These are phyloP conservation scores for Lithophane leautieri DNA, from an alignment of 2,888 invertebrate species.

Conservation along the genomic window DNA sequence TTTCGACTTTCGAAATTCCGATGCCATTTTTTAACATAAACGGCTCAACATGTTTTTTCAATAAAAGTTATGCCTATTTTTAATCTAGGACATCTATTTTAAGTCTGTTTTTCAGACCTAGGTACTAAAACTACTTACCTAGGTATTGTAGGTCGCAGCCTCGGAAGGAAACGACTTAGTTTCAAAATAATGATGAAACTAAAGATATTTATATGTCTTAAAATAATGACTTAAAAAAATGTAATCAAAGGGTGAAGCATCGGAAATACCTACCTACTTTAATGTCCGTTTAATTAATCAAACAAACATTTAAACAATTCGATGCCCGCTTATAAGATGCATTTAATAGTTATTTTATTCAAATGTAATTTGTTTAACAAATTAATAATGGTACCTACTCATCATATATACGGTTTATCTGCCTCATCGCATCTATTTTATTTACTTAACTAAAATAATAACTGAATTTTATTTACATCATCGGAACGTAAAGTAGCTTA, in stretches of 20 bases:
- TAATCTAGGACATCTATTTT: background rate
- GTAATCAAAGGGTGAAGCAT: too few relatives aligned
- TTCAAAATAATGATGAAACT: background rate
- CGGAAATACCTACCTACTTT: slow-evolving; percentile 25
- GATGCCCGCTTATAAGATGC: slow-evolving; percentile 34
- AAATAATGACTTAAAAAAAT: too few relatives aligned
- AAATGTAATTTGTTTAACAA: slow-evolving; percentile 42
- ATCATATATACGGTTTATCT: too few relatives aligned
- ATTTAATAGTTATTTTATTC: slow-evolving; percentile 51
- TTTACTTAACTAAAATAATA: too few relatives aligned
- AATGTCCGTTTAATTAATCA: slow-evolving; percentile 15
- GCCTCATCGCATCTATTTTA: slow-evolving; percentile 6
- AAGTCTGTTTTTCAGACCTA: background rate
- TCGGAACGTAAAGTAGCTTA: too few relatives aligned
- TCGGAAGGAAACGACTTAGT: background rate
- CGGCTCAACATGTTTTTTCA: background rate
- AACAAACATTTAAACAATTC: slow-evolving; percentile 27
- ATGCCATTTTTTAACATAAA: background rate
- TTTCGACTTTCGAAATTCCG: too few relatives aligned
- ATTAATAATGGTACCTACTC: slow-evolving; percentile 6
- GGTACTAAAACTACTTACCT: background rate
- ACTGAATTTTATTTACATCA: too few relatives aligned
- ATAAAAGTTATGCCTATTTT: background rate
- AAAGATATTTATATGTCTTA: too few relatives aligned
- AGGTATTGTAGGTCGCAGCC: background rate